These are phyloP conservation scores for Bruchidius siliquastri DNA, from an alignment of 2,888 invertebrate genomes.

Conservation along the genomic window DNA sequence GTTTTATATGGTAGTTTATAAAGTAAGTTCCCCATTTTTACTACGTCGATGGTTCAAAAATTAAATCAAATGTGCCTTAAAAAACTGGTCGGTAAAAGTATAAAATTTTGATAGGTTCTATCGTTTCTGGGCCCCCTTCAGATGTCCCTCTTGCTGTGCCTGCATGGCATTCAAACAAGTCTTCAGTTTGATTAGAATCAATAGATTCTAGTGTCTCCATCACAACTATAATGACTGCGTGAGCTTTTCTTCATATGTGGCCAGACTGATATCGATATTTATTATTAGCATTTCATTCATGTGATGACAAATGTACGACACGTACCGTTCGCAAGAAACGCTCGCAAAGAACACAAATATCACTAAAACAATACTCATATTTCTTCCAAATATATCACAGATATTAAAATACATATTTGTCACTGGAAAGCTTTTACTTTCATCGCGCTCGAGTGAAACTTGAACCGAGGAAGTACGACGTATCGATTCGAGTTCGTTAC, in stretches of 20 bases:
- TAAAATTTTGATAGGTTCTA: too few species aligned
- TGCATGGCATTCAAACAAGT: too few species aligned
- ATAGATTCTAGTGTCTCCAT: not conserved
- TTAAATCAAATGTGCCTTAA: too few species aligned
- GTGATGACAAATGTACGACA: not conserved
- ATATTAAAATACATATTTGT: not conserved
- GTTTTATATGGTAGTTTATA: too few species aligned
- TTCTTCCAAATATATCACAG: not conserved
- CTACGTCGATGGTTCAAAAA: too few species aligned
- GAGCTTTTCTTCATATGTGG: not conserved
- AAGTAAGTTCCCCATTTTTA: too few species aligned
- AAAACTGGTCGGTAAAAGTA: too few species aligned
- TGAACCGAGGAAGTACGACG: not conserved
- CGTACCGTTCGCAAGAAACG: not conserved
- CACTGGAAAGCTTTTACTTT: not conserved
- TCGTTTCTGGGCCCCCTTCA: too few species aligned
- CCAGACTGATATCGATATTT: not conserved
- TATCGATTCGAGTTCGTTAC: not conserved
- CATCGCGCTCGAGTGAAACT: not conserved
- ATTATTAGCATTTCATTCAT: not conserved
- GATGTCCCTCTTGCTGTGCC: too few species aligned
- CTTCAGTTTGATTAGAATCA: not conserved
- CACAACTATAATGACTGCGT: not conserved
- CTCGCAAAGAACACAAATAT: not conserved
- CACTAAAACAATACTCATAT: not conserved